Base-by-base conservation (phyloP, 2,797 vertebrate genomes). In the Tragelaphus oryx region DNA sequence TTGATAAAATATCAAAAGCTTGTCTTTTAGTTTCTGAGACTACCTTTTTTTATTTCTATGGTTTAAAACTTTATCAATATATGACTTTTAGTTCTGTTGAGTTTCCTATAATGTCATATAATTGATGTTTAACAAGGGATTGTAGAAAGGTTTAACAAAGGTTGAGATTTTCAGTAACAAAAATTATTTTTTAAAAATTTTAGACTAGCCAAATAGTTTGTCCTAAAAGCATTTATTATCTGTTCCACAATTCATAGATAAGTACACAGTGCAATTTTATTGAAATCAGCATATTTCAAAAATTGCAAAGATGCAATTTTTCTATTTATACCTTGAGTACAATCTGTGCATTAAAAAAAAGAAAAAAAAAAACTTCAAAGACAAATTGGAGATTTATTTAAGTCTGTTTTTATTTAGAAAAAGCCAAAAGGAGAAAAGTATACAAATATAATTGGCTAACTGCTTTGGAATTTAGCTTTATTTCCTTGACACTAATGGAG, bases 381-480 rank as follows among this genome's bases (percentile, higher is more conserved):
- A 59, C 26, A 93, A 89, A 41, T 54, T 81, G 30, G 13, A 91
- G 41, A 95, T 87, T 74, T 48, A 83, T 95, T 92, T 95, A 68
- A 65, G 55, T 78, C 71, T 93, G 44, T 88, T 41, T 92, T 54
- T 92, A 93, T 87, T 94, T 94, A 44, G 96, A 97, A 80, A 80
- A 44, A 93, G 20, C 50, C 65, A 91, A 83, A 93, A 75, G 24
- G 28, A 30, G 59, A 44, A 89, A 71, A 57, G 9, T 41, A 76
- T 1, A 10, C 28, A 87, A 91, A 94, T 94, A 78, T 37, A 94
- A 93, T 59, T 92, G 79, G 8, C 55, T 96, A 92, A 95, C 96
- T 95, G 54, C 90, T 96, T 97, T 92, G 41, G 80, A 83, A 95
- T 89, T 96, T 82, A 60, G 46, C 50, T 86, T 95, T 92, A 93